These are phyloP conservation scores for Megaceryle maxima DNA, from an alignment of 2,113 vertebrate species.

Conservation along the genomic window DNA sequence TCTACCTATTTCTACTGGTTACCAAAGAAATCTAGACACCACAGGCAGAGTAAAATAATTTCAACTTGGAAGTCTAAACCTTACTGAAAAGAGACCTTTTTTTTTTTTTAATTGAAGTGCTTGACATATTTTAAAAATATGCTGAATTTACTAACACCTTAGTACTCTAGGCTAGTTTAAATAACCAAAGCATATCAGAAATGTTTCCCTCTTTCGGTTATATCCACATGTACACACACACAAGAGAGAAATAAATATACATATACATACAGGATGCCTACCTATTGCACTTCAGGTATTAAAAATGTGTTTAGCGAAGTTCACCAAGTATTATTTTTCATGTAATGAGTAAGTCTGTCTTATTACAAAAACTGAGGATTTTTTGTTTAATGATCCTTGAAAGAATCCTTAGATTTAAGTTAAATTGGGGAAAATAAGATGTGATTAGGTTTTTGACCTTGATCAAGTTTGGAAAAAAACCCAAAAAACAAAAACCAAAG, in stretches of 20 bases:
- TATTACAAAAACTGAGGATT: neutral
- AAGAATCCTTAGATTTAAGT: neutral
- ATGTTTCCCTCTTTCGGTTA: neutral
- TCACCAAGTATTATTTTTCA: neutral
- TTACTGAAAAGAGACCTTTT: neutral
- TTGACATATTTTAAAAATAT: neutral
- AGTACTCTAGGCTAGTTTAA: neutral
- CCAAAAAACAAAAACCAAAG: neutral
- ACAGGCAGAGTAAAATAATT: neutral
- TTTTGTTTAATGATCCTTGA: neutral
- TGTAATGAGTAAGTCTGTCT: neutral
- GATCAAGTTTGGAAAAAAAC: neutral
- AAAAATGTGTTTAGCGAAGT: neutral
- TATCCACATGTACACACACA: neutral
- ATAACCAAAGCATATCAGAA: neutral
- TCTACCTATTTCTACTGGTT: neutral
- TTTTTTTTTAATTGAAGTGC: neutral
- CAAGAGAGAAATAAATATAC: neutral
- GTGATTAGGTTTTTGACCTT: neutral
- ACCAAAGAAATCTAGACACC: neutral
- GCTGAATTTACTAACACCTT: neutral
- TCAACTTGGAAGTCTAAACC: neutral
- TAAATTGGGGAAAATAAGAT: neutral
- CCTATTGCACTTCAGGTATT: neutral
- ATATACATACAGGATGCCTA: neutral